These are phyloP conservation scores for Chesias legatella DNA, from an alignment of 2,888 invertebrate genomes.

Conservation along the genomic window DNA sequence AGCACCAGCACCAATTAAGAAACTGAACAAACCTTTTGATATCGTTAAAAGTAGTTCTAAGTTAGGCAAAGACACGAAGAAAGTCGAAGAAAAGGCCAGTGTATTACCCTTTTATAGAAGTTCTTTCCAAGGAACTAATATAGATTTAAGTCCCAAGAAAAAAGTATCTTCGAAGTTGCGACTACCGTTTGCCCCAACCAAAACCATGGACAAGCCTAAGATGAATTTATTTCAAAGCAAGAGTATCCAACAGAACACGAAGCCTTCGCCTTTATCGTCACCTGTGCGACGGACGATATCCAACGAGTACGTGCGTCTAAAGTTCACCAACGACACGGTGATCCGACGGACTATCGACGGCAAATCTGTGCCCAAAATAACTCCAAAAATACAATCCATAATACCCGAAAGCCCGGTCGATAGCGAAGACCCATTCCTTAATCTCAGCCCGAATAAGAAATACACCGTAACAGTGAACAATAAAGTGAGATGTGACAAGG, in stretches of 20 bases:
- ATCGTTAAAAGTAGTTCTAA: slow-evolving; percentile 48
- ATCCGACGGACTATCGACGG: slow-evolving; percentile 67
- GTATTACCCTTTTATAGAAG: slow-evolving; percentile 66
- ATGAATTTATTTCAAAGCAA: slow-evolving; percentile 69
- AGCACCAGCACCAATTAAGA: slow-evolving; percentile 58
- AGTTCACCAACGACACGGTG: slow-evolving; percentile 69
- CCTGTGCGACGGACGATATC: slow-evolving; percentile 73
- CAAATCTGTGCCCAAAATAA: slow-evolving; percentile 70
- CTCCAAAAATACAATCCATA: slow-evolving; percentile 74
- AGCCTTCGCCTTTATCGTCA: slow-evolving; percentile 60
- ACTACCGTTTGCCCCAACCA: slow-evolving; percentile 65
- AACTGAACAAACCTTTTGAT: slow-evolving; percentile 60
- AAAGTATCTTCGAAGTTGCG: slow-evolving; percentile 61
- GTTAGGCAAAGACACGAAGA: slow-evolving; percentile 42
- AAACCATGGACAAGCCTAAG: slow-evolving; percentile 70
- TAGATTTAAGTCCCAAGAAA: slow-evolving; percentile 57
- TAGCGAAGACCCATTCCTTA: slow-evolving; percentile 69
- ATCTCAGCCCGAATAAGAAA: slow-evolving; percentile 76
- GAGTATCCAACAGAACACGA: slow-evolving; percentile 45
- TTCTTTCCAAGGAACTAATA: slow-evolving; percentile 45
- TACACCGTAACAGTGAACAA: slow-evolving; percentile 76
- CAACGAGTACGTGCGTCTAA: slow-evolving; percentile 73
- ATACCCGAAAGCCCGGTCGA: slow-evolving; percentile 76
- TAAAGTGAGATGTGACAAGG: slow-evolving; percentile 75
- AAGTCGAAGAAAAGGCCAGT: slow-evolving; percentile 53